Evolutionary conservation across 2,888 invertebrate genomes (phyloP).

Genomic region (Anorthoa munda): DNA sequence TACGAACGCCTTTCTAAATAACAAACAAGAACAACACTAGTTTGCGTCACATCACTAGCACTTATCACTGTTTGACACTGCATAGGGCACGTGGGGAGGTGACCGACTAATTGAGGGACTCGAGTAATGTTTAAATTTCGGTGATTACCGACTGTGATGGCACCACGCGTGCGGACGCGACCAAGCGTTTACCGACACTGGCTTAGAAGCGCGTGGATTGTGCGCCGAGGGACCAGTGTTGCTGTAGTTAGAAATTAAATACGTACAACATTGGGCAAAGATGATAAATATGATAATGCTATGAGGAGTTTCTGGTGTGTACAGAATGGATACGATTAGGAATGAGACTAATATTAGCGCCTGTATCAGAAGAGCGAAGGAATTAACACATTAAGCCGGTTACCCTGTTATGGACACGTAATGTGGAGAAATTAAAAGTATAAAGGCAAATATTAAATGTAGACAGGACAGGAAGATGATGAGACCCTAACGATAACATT

Average conservation of each 20-base stretch:
- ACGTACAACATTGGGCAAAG: slow-evolving; percentile 18
- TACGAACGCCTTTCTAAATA: slow-evolving; percentile 47
- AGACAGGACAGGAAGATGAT: no score
- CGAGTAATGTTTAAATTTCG: slow-evolving; percentile 30
- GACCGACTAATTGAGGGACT: slow-evolving; percentile 14
- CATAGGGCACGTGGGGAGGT: slow-evolving; percentile 33
- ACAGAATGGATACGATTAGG: background rate
- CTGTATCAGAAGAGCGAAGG: background rate
- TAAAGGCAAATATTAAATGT: no score
- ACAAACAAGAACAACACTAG: slow-evolving; percentile 35
- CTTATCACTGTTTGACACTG: slow-evolving; percentile 47
- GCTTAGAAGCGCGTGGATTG: slow-evolving; percentile 47
- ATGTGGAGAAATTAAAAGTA: no score
- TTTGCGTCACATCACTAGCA: slow-evolving; percentile 57
- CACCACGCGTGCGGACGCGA: slow-evolving; percentile 65
- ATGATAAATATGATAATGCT: background rate
- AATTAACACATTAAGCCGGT: no score
- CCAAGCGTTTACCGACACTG: slow-evolving; percentile 70
- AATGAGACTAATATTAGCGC: background rate
- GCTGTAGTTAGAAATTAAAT: slow-evolving; percentile 47
- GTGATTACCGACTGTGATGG: slow-evolving; percentile 10
- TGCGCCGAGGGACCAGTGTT: slow-evolving; percentile 50
- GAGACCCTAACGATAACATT: background rate
- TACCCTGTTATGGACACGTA: background rate
- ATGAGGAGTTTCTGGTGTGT: background rate